Evolutionary conservation across 1,140 invertebrate genomes (phyloP).

Genomic region (Trichonephila clavipes): DNA sequence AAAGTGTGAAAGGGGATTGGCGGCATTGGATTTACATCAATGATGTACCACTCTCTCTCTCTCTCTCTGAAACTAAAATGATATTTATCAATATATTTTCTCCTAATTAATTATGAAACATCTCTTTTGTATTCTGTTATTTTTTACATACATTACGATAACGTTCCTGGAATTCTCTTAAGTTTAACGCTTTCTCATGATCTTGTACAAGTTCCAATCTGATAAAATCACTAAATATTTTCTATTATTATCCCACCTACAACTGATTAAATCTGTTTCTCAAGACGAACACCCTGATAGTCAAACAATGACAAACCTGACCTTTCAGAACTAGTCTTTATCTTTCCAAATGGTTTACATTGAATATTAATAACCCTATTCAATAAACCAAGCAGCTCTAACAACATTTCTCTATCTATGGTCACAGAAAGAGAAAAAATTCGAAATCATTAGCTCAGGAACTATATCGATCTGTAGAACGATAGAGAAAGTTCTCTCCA

Average conservation of each 20-base stretch:
- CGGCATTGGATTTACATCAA: too few species aligned
- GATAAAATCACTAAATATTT: not conserved
- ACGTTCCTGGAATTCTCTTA: too few species aligned
- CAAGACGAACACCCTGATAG: not conserved
- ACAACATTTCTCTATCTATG: not conserved
- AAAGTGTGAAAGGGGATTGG: too few species aligned
- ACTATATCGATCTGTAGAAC: not conserved
- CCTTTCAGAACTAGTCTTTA: not conserved
- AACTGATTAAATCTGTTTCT: not conserved
- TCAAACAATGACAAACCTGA: not conserved
- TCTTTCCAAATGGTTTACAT: not conserved
- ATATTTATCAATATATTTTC: too few species aligned
- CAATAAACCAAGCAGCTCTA: not conserved
- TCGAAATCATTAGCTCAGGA: not conserved
- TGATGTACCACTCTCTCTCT: too few species aligned
- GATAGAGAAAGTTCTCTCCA: not conserved
- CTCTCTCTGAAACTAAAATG: too few species aligned
- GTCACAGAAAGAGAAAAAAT: not conserved
- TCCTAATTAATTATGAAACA: too few species aligned
- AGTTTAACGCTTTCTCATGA: too few species aligned
- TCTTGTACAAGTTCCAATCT: too few species aligned
- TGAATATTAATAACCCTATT: not conserved
- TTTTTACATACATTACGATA: too few species aligned
- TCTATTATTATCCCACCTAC: not conserved
- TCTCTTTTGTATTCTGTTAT: too few species aligned